Evolutionary conservation across 2,888 invertebrate species (phyloP).

Genomic region (Bedellia somnulentella): DNA sequence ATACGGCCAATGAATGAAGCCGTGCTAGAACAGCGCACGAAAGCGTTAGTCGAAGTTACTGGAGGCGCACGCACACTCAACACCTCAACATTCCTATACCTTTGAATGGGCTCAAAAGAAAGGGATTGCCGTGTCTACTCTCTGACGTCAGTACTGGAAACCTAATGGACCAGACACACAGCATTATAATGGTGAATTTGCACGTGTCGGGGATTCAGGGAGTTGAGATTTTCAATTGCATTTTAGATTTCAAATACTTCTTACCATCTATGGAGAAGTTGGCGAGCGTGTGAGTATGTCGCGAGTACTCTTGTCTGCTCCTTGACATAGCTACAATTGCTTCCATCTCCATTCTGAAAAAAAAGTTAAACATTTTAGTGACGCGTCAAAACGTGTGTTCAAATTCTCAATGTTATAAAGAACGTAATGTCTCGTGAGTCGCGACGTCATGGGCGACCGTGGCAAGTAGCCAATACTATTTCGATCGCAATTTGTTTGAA

Average conservation of each 20-base stretch:
- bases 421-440: too few species aligned
- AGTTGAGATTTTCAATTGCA: too few species aligned
- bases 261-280: conserved; percentile 52
- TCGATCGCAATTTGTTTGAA: too few species aligned
- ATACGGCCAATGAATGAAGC: conserved; percentile 30
- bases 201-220: too few species aligned
- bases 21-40: conserved; percentile 25
- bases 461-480: too few species aligned
- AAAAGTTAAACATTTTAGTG: conserved; percentile 6
- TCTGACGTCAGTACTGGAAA: conserved; percentile 59
- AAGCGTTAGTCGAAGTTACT: conserved; percentile 7
- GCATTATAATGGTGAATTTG: too few species aligned
- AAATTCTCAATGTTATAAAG: too few species aligned
- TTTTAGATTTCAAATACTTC: too few species aligned
- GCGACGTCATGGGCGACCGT: too few species aligned
- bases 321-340: conserved; percentile 70
- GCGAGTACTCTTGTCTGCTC: conserved; percentile 46
- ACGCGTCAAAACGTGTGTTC: too few species aligned
- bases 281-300: conserved; percentile 35
- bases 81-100: conserved; percentile 57
- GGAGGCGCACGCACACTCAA: conserved; percentile 44
- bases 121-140: conserved; percentile 54
- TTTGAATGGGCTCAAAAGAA: conserved; percentile 54
- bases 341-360: conserved; percentile 70
- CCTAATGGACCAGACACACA: conserved; percentile 31